Percentiles rank a stretch among this genome's conserved stretches.
Evolutionary conservation across 2,113 vertebrate genomes (phyloP).

Genomic region (Motacilla alba): DNA sequence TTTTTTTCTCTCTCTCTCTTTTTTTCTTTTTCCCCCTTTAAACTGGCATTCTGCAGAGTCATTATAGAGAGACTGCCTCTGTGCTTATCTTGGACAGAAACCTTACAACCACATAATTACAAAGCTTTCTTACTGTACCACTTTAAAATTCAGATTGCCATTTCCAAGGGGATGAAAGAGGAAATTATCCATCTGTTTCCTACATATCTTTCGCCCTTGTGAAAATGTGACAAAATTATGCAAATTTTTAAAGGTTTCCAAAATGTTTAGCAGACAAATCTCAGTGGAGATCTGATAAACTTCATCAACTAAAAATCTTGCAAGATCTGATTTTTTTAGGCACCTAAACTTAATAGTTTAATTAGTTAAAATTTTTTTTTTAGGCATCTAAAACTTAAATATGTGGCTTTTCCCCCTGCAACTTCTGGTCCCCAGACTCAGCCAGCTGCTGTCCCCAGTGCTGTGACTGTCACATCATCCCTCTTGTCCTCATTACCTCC

Average conservation of each 20-base stretch:
- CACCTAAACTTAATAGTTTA: too few species aligned
- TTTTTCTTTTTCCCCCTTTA: accelerated
- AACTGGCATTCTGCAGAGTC: background rate
- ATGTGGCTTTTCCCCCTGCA: background rate
- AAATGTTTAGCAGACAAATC: background rate
- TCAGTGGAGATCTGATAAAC: background rate
- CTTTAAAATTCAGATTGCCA: background rate
- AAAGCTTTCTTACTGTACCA: background rate
- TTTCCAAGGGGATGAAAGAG: background rate
- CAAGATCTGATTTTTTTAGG: background rate
- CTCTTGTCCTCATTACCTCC: background rate
- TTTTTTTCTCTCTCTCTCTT: background rate
- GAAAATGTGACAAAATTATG: background rate
- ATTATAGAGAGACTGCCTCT: background rate
- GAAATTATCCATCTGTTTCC: background rate
- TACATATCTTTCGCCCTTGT: background rate
- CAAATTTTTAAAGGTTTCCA: background rate
- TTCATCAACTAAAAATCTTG: background rate
- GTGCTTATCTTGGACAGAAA: background rate
- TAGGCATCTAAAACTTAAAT: background rate
- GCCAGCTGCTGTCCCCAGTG: background rate
- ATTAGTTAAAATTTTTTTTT: too few species aligned
- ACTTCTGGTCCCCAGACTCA: background rate
- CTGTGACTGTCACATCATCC: background rate
- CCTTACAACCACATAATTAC: background rate